phyloP scores from a whole-genome alignment of 2,113 vertebrate genomes.

The Diglossa brunneiventris region DNA sequence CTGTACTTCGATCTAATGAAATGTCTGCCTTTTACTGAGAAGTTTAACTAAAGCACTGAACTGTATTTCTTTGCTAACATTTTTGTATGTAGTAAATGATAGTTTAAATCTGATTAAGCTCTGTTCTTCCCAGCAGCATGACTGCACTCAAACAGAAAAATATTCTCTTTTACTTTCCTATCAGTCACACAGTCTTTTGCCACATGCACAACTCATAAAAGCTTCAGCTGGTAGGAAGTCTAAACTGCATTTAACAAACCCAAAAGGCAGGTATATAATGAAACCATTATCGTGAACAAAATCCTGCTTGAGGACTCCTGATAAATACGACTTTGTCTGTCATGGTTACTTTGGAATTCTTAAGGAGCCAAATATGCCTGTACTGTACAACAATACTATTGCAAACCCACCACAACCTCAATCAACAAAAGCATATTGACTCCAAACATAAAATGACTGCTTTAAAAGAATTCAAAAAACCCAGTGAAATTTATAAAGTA shows the following conservation, averaged over 20 bases:
- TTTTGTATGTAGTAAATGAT: not conserved
- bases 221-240: not conserved
- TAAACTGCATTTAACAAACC: not conserved
- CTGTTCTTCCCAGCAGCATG: not conserved
- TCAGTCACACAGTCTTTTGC: not conserved
- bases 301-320: not conserved
- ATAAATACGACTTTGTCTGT: not conserved
- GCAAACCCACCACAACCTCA: not conserved
- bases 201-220: not conserved
- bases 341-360: not conserved
- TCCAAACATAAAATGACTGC: not conserved
- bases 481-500: not conserved
- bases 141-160: not conserved
- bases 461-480: not conserved
- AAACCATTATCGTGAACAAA: not conserved
- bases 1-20: not conserved
- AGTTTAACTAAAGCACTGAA: not conserved
- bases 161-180: not conserved
- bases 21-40: not conserved
- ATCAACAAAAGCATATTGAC: not conserved
- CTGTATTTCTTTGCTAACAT: not conserved
- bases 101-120: not conserved
- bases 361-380: not conserved
- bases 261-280: not conserved
- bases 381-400: not conserved